Evolutionary conservation across 2,888 invertebrate species (phyloP), one percentile per base, ranked within the genome.

Genomic region (Trachelus troglodyta): DNA sequence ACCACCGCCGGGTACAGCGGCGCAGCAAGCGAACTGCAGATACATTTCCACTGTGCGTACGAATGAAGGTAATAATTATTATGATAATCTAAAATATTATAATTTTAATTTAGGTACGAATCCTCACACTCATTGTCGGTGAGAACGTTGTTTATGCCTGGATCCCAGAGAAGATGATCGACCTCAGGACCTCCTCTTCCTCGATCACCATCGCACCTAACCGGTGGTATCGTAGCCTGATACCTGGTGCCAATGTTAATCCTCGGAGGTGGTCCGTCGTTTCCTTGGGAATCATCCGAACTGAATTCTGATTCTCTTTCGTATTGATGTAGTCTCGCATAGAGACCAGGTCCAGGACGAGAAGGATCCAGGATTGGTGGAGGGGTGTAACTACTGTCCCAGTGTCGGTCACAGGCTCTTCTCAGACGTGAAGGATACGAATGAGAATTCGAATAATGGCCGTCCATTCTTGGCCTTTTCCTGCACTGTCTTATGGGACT

Each of bases 1-100:
- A 75, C 98, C 98, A 84, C 98, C 98, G 81, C 98, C 97, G 68
- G 97, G 97, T 89, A 98, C 96, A 79, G 97, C 98, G 79, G 98
- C 98, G 90, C 97, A 98, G 93, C 98, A 98, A 80, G 98, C 97
- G 90, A 99, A 95, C 92, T 98, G 98, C 94, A 98, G 95, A 93
- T 97, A 98, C 94, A 96, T 96, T 91, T 97, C 96, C 91, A 97
- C 97, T 97, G 93, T 77, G 89, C 88, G 87, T 85, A 86, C 83
- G 86, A 80, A 87, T 85, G 84, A 76, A 79, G 34, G 1, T 75
- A 73, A 81, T 74, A 76, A 73, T 74, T 56, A 15, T 15, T 68
- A 40, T 75, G 40, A 79, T 74, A 75, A n/a, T 23, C 33, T 34
- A 23, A 34, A 35, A n/a, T 81, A 4, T 71, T 23, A 23, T 12